A percentile compares a stretch with the other conserved stretches of the same genome.
Conservation (phyloP, 1,140 invertebrate species). For the Lysiphlebus fabarum region DNA sequence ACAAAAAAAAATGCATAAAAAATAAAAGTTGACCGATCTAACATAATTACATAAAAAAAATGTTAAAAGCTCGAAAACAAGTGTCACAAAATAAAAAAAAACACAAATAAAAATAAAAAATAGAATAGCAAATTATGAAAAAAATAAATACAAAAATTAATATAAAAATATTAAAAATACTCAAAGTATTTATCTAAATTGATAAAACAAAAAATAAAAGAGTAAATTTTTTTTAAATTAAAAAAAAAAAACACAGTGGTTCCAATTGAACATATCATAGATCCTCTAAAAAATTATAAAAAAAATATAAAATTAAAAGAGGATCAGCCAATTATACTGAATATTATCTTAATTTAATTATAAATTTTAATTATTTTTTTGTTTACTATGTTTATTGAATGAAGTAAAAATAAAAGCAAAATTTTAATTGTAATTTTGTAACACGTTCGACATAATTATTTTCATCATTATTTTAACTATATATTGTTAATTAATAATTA, state of each 20-base stretch:
- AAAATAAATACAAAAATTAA: too few relatives aligned
- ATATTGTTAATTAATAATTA: too few relatives aligned
- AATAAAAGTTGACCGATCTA: not conserved
- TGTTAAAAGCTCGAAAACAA: slow-evolving; percentile 7
- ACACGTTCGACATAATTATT: slow-evolving; percentile 10
- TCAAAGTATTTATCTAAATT: too few relatives aligned
- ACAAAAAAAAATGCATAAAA: slow-evolving; percentile 14
- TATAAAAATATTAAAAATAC: too few relatives aligned
- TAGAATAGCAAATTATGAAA: slow-evolving; percentile 4
- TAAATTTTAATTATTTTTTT: slow-evolving; percentile 33
- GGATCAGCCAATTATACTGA: slow-evolving; percentile 36
- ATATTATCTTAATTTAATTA: slow-evolving; percentile 32
- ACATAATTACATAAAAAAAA: not conserved
- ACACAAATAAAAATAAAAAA: slow-evolving; percentile 20
- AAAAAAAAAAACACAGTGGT: slow-evolving; percentile 32
- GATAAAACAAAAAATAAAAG: slow-evolving; percentile 25
- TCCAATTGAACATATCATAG: slow-evolving; percentile 47
- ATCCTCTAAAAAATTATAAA: slow-evolving; percentile 20
- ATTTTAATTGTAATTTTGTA: slow-evolving; percentile 7
- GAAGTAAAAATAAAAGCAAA: slow-evolving; percentile 17
- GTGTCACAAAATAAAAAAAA: too few relatives aligned
- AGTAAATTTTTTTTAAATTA: slow-evolving; percentile 8
- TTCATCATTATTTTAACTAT: slow-evolving; percentile 3
- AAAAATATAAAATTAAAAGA: slow-evolving; percentile 4
- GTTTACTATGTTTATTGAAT: slow-evolving; percentile 37